phyloP scores from a whole-genome alignment of 2,797 vertebrate species.

The Enoplosus armatus region DNA sequence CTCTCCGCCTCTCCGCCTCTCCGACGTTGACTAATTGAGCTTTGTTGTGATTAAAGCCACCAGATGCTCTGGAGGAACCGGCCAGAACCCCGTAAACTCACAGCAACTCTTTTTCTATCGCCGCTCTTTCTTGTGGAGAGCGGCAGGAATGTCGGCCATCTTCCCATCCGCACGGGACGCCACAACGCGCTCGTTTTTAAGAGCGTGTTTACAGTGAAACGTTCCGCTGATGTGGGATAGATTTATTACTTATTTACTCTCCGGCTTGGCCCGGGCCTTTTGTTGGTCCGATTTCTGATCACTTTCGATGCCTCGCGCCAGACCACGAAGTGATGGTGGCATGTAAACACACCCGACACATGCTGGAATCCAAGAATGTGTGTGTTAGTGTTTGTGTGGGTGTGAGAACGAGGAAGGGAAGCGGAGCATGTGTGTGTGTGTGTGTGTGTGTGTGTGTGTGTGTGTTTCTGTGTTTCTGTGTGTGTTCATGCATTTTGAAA shows the following conservation, averaged over 20 bases:
- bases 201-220: conserved; percentile 80
- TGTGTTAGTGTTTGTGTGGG: conserved; percentile 64
- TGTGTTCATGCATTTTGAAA: background rate
- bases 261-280: conserved; percentile 58
- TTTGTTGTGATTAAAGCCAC: conserved; percentile 79
- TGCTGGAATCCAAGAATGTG: conserved; percentile 64
- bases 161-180: conserved; percentile 74
- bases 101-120: conserved; percentile 59
- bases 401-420: conserved; percentile 53
- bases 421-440: conserved; percentile 24
- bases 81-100: conserved; percentile 64
- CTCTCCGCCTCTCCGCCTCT: conserved; percentile 41
- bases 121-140: conserved; percentile 78
- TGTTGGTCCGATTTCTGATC: conserved; percentile 76
- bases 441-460: conserved; percentile 6
- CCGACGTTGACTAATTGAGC: conserved; percentile 71
- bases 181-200: conserved; percentile 63
- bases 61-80: conserved; percentile 69
- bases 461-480: conserved; percentile 1
- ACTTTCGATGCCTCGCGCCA: conserved; percentile 78
- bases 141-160: conserved; percentile 76
- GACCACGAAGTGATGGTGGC: conserved; percentile 78
- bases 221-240: conserved; percentile 78
- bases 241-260: conserved; percentile 86
- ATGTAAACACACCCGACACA: conserved; percentile 74